Conservation (phyloP, 2,797 vertebrate species). For the Streptopelia turtur region DNA sequence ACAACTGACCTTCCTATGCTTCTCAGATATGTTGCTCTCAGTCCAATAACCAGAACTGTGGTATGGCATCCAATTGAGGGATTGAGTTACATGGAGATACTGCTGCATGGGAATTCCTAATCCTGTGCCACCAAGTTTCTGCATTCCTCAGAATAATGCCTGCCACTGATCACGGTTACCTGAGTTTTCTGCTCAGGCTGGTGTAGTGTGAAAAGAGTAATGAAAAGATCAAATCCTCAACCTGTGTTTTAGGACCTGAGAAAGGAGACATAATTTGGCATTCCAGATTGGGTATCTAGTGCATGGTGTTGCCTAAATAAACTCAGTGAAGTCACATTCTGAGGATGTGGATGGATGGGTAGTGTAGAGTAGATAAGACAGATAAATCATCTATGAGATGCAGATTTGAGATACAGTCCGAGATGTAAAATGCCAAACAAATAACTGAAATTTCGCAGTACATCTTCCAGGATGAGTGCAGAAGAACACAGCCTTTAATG, state of each 20-base stretch:
- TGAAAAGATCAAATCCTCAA: background rate
- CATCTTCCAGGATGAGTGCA: background rate
- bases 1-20: background rate
- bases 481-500: background rate
- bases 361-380: background rate
- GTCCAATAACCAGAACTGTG: background rate
- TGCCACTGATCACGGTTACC: background rate
- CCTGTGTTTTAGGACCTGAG: background rate
- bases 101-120: background rate
- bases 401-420: background rate
- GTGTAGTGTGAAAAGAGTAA: background rate
- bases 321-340: rapidly evolving
- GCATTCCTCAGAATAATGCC: background rate
- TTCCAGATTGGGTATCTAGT: background rate
- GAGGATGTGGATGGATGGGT: background rate
- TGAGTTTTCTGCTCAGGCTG: background rate
- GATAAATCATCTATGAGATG: background rate
- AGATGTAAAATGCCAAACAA: background rate
- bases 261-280: background rate
- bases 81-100: background rate
- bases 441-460: background rate
- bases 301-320: background rate
- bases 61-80: background rate
- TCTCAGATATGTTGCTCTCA: background rate
- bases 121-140: background rate